A percentile compares a stretch with the other conserved stretches of the same genome.
Evolutionary conservation across 2,113 vertebrate genomes (phyloP).

Genomic region (Platysteira castanea): DNA sequence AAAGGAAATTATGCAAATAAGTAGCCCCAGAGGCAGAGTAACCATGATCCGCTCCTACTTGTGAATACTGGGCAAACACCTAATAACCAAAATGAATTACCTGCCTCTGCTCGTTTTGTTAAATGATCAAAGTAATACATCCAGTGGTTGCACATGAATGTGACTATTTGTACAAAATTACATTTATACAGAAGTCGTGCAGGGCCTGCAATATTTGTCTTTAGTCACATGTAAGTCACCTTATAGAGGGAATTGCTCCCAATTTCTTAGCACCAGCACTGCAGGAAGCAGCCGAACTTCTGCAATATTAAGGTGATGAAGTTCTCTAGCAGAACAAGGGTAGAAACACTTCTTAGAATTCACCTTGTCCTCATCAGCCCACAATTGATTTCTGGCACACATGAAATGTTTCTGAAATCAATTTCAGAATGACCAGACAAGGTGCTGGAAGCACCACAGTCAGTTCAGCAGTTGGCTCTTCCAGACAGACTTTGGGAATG

Average conservation of each 20-base stretch:
- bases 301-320: neutral
- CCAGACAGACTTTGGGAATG: neutral
- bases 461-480: neutral
- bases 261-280: neutral
- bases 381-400: neutral
- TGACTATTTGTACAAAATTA: neutral
- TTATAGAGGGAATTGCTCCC: neutral
- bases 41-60: neutral
- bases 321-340: neutral
- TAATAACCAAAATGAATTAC: constrained; percentile 50
- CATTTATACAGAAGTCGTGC: neutral
- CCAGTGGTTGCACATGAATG: neutral
- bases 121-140: constrained; percentile 38
- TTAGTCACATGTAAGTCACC: neutral
- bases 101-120: constrained; percentile 26
- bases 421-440: neutral
- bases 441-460: neutral
- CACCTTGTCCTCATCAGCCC: neutral
- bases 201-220: neutral
- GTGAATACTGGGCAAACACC: constrained; percentile 25
- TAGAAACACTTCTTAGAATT: constrained; percentile 5
- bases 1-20: constrained; percentile 44
- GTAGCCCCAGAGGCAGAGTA: constrained; percentile 39
- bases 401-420: constrained; percentile 33
- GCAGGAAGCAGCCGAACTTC: neutral